phyloP scores from a whole-genome alignment of 2,113 vertebrate species.

The Ranitomeya variabilis region DNA sequence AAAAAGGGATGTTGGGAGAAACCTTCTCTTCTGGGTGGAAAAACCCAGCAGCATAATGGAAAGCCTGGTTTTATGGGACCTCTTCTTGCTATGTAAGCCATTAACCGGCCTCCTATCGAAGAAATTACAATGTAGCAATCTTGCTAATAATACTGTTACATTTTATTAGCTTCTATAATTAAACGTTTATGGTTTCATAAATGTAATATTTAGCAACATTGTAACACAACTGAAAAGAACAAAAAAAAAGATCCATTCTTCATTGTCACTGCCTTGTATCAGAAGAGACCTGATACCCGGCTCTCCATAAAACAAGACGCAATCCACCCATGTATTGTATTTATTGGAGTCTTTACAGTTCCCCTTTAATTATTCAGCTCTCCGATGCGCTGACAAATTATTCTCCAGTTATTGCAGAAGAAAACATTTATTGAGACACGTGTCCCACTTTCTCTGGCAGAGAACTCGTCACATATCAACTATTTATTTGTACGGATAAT shows the following conservation, averaged over 20 bases:
- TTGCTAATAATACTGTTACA: not conserved
- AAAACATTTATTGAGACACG: constrained; percentile 53
- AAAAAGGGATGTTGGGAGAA: not conserved
- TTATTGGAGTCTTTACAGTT: constrained; percentile 17
- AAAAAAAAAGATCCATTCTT: not conserved
- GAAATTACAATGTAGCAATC: not conserved
- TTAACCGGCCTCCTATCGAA: not conserved
- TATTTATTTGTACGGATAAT: constrained; percentile 99
- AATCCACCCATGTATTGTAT: constrained; percentile 5
- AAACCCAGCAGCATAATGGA: not conserved
- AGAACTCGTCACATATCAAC: constrained; percentile 96
- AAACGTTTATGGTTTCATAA: not conserved
- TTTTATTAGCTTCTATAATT: not conserved
- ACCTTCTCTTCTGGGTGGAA: not conserved
- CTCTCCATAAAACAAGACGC: not conserved
- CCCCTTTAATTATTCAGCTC: constrained; percentile 54
- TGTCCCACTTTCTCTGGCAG: constrained; percentile 51
- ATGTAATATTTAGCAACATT: constrained; percentile 3
- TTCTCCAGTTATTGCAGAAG: constrained; percentile 37
- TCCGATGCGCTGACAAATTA: constrained; percentile 43
- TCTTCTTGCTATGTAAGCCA: not conserved
- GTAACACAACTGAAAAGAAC: not conserved
- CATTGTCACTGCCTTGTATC: not conserved
- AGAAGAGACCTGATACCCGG: not conserved
- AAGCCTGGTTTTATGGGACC: not conserved